Evolutionary conservation across 2,888 invertebrate genomes (phyloP), one percentile per base, ranked within the genome.

Genomic region (Macrosiphum euphorbiae): DNA sequence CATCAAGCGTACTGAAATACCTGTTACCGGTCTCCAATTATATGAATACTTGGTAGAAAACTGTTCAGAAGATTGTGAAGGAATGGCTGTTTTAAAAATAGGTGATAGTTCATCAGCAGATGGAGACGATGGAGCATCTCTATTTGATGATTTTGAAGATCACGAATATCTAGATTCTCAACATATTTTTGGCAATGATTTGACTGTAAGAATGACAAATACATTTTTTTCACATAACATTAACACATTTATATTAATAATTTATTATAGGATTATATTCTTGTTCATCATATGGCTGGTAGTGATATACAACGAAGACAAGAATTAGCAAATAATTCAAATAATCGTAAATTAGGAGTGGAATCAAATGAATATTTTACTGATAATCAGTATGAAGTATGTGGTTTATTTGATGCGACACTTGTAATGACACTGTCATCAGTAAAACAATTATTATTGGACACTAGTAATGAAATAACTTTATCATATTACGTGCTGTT

Each of bases 391-490:
- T 90, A n/a, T 52, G 90, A 94, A 87, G 86, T 50, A 28, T 94
- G 86, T 67, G 85, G 90, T 55, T 41, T 90, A 58, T 94, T 90
- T 50, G 94, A 94, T n/a, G 90, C 86, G 1, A 94, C 94, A 28
- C 90, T 94, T 50, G 67, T 94, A n/a, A 86, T 94, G 90, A 90
- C 94, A 7, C 67, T 94, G 41, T 90, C 93, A 10, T 93, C 94
- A 61, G 90, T 85, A 28, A 85, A 90, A 24, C 35, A 86, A 47
- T 67, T 90, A 41, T 50, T 89, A 10, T 90, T 93, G 44, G 90
- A 90, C 24, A 28, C 61, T 13, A 87, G 41, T 41, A 90, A 94
- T n/a, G 86, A 86, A 90, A 94, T 94, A 41, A 61, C 50, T 50
- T 50, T 94, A 67, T 85, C 94, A 0, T 94, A 94, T 90, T 90